Evolutionary conservation across 2,888 invertebrate species (phyloP), one percentile per base, ranked within the genome.

Genomic region (Cheilosia grossa): DNA sequence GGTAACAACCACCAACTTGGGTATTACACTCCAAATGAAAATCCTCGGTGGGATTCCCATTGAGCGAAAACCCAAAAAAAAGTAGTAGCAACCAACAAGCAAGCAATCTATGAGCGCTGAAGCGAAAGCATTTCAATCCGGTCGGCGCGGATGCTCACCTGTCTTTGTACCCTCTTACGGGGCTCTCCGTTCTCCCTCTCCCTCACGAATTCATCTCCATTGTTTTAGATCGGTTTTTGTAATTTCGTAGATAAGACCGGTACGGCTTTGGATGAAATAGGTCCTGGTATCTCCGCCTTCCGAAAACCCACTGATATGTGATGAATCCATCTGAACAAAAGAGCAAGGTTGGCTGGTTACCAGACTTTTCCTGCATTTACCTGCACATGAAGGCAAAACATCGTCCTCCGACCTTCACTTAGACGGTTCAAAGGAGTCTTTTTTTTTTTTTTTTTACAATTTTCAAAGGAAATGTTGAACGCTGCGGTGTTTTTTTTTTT

Each of bases 181-280:
- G 30, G 30, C 30, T 9, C 30, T 30, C 30, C 30, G 2, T 30
- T 15, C 9, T 33, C 40, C n/a, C 44, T 58, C 69, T 69, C 69
- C 47, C 54, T 69, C 59, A 69, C 66, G 74, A 64, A 80, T 83
- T 74, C 79, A 85, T 75, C 74, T 64, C 66, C 75, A 85, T 85
- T 85, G 80, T 85, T 85, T 75, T 81, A 85, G 83, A 85, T 85
- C 80, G 70, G 74, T 85, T 85, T 83, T 85, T 85, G 83, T 85
- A 85, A 85, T 85, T 85, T 85, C 67, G 63, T 47, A 81, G 80
- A 85, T 85, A 85, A 85, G 81, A 80, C 80, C 64, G 37, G 61
- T 27, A 19, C 19, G 49, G 37, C 51, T 79, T 66, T 7, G 30
- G n/a, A 54, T 58, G 51, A 53, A 51, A 59, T 59, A 66, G 17